These are phyloP conservation scores for Strigamia crassipes DNA, from an alignment of 2,888 invertebrate species.

Conservation along the genomic window DNA sequence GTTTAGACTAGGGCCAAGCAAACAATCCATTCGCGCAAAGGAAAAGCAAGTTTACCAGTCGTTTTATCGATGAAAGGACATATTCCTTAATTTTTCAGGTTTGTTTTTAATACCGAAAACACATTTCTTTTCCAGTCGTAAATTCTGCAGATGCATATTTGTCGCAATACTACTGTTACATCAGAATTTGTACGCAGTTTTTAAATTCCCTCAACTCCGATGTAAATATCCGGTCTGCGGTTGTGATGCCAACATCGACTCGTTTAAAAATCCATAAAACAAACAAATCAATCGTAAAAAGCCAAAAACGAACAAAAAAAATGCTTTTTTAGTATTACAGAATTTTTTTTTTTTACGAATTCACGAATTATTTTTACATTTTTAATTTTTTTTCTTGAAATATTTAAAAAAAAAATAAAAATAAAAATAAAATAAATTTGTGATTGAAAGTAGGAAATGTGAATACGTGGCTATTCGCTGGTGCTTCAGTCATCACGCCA, in stretches of 20 bases:
- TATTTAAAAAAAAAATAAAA: neutral
- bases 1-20: neutral
- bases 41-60: neutral
- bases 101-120: neutral
- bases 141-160: neutral
- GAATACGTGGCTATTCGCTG: neutral
- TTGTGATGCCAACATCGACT: neutral
- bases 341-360: no score
- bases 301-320: neutral
- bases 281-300: neutral
- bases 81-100: neutral
- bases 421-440: no score
- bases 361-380: no score
- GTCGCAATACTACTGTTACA: neutral
- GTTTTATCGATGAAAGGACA: neutral
- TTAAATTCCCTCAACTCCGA: neutral
- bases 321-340: no score
- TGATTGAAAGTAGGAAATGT: no score
- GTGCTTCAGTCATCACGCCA: neutral
- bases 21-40: neutral
- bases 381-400: no score
- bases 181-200: neutral
- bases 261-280: neutral
- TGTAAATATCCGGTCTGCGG: neutral
- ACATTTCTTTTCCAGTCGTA: neutral